phyloP scores from a whole-genome alignment of 2,888 invertebrate species.

The Tribolium freemani region DNA sequence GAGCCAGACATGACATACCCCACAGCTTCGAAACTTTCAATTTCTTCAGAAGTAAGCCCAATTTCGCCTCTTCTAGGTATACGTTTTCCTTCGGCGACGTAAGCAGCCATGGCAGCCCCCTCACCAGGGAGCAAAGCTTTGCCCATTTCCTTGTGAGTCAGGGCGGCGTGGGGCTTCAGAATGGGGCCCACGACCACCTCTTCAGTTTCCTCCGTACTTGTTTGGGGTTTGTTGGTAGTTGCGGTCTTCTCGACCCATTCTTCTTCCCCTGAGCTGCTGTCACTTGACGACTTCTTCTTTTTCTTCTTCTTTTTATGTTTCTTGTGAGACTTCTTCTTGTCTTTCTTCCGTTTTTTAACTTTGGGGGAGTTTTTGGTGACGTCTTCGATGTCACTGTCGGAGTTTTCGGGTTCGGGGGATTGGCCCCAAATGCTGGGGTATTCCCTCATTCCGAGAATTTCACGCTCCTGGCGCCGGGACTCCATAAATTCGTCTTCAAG shows the following conservation, averaged over 20 bases:
- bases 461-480: constrained; percentile 79
- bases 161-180: constrained; percentile 77
- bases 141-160: constrained; percentile 87
- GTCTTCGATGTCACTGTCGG: constrained; percentile 10
- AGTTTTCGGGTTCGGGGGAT: constrained; percentile 80
- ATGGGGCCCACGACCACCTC: constrained; percentile 75
- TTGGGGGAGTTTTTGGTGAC: constrained; percentile 29
- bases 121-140: constrained; percentile 96
- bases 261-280: constrained; percentile 70
- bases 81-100: constrained; percentile 97
- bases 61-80: constrained; percentile 99
- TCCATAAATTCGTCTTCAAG: constrained; percentile 78
- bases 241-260: constrained; percentile 80
- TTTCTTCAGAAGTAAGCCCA: constrained; percentile 95
- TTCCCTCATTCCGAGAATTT: constrained; percentile 80
- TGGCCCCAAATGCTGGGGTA: constrained; percentile 81
- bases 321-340: constrained; percentile 72
- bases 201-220: constrained; percentile 66
- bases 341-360: constrained; percentile 68
- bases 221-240: constrained; percentile 61
- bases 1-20: constrained; percentile 98
- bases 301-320: constrained; percentile 70
- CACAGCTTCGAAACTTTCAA: constrained; percentile 89
- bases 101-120: constrained; percentile 99
- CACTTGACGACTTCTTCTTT: constrained; percentile 64